A percentile compares a stretch with the other conserved stretches of the same genome.
Evolutionary conservation across 2,888 invertebrate genomes (phyloP).

Genomic region (Hydroisotoma schaefferi): DNA sequence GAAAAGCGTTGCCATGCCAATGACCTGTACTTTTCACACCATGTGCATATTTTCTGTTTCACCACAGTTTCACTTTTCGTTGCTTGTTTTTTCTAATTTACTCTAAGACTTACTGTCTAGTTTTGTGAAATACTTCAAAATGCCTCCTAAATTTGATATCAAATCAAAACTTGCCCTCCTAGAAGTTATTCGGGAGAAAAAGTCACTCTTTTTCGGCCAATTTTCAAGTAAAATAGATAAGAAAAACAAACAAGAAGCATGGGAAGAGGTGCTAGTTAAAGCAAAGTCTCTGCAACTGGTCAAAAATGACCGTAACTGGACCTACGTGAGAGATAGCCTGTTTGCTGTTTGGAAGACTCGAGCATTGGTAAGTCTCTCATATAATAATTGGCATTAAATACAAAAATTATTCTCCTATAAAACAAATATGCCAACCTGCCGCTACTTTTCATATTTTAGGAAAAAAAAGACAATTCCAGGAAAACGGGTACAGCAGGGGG

Average conservation of each 20-base stretch:
- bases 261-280: constrained; percentile 2
- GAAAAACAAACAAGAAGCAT: background rate
- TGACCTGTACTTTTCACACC: too few relatives aligned
- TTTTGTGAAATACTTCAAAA: too few relatives aligned
- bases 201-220: constrained; percentile 8
- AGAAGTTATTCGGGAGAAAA: constrained; percentile 2
- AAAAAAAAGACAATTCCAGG: background rate
- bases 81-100: too few relatives aligned
- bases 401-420: background rate
- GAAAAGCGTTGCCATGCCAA: too few relatives aligned
- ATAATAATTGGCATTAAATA: background rate
- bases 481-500: background rate
- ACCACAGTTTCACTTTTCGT: too few relatives aligned
- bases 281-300: background rate
- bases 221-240: background rate
- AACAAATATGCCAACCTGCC: background rate
- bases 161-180: constrained; percentile 1
- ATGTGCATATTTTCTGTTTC: too few relatives aligned
- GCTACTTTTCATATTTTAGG: background rate
- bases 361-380: constrained; percentile 5
- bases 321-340: background rate
- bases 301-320: background rate
- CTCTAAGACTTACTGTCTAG: too few relatives aligned
- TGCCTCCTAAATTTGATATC: background rate
- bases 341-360: constrained; percentile 5